Percentiles rank a stretch among this genome's conserved stretches.
These are phyloP conservation scores for Camarhynchus parvulus DNA, from an alignment of 2,113 vertebrate genomes.

Conservation along the genomic window DNA sequence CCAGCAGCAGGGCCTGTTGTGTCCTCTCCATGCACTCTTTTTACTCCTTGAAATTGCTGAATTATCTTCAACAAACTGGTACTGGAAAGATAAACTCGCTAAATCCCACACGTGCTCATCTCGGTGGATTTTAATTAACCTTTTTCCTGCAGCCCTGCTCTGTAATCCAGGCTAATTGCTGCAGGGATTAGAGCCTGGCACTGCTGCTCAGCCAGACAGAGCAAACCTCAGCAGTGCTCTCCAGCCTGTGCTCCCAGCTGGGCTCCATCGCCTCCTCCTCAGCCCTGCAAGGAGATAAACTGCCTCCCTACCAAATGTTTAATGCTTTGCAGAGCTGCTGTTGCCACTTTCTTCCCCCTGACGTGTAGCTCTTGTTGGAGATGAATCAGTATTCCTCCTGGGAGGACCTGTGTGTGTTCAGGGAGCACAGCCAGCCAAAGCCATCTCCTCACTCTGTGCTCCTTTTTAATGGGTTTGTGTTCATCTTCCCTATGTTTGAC, in stretches of 20 bases:
- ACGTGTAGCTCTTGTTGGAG: background rate
- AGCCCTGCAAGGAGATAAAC: constrained; percentile 32
- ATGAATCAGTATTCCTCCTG: background rate
- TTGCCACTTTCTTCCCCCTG: background rate
- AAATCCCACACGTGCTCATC: constrained; percentile 40
- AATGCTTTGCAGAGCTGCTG: constrained; percentile 16
- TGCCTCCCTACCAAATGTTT: background rate
- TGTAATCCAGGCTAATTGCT: constrained; percentile 45
- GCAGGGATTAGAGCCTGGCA: constrained; percentile 26
- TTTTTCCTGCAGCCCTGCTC: constrained; percentile 21
- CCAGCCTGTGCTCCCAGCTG: constrained; percentile 39
- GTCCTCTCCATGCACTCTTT: background rate
- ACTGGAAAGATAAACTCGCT: constrained; percentile 12
- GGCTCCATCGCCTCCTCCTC: constrained; percentile 48
- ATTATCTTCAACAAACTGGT: constrained; percentile 3
- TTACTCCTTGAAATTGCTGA: background rate
- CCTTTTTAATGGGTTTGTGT: background rate
- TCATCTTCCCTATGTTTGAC: rapidly evolving
- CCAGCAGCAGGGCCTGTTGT: background rate
- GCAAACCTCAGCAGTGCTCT: rapidly evolving
- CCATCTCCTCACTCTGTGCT: rapidly evolving
- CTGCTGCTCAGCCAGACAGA: background rate
- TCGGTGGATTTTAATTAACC: constrained; percentile 27
- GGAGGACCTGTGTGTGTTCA: background rate
- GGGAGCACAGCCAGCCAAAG: background rate